Percentiles rank a stretch among this genome's conserved stretches.
Evolutionary conservation across 1,140 invertebrate species (phyloP).

Genomic region (Arion vulgaris): DNA sequence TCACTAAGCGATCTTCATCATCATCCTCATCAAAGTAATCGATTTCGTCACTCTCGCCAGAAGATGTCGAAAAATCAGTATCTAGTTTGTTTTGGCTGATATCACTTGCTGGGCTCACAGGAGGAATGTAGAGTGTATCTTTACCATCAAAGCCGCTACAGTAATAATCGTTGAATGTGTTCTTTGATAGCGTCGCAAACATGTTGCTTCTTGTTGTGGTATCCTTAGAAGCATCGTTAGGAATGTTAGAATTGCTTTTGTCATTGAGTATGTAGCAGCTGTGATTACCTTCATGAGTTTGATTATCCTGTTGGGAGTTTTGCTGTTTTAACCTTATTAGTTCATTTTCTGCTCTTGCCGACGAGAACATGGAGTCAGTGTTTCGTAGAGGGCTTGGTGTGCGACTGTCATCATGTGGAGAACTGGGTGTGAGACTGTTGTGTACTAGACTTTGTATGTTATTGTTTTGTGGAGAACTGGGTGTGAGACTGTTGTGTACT

Average conservation of each 20-base stretch:
- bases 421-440: too few relatives aligned
- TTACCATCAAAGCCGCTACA: slow-evolving; percentile 18
- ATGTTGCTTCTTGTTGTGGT: background rate
- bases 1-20: background rate
- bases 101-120: background rate
- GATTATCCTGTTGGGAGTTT: background rate
- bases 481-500: too few relatives aligned
- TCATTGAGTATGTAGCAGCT: background rate
- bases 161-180: slow-evolving; percentile 2
- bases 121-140: background rate
- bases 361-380: background rate
- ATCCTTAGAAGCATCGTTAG: background rate
- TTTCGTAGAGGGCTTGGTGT: too few relatives aligned
- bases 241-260: background rate
- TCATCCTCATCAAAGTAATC: background rate
- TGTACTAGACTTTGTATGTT: too few relatives aligned
- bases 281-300: background rate
- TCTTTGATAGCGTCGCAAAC: too few relatives aligned
- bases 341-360: background rate
- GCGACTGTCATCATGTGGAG: too few relatives aligned
- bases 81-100: background rate
- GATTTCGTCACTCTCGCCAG: background rate
- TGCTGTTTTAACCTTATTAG: background rate
- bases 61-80: background rate
- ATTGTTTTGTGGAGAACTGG: too few relatives aligned